These are phyloP conservation scores for Spodoptera exigua DNA, from an alignment of 2,888 invertebrate species.

Conservation along the genomic window DNA sequence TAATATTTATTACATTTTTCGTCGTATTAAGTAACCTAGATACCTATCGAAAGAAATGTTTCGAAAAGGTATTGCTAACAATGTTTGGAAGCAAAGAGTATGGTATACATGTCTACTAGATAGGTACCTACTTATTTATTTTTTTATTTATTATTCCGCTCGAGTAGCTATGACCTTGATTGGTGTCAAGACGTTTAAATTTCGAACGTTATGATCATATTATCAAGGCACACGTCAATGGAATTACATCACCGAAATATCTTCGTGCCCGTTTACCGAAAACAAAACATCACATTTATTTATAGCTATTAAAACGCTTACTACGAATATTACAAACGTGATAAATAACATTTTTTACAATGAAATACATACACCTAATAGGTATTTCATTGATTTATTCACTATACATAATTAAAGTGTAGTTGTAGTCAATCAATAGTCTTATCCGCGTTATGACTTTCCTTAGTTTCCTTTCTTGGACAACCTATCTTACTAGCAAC, in stretches of 20 bases:
- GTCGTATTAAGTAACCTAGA: too few species aligned
- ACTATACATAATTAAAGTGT: slow-evolving; percentile 3
- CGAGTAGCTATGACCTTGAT: slow-evolving; percentile 67
- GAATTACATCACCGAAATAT: slow-evolving; percentile 58
- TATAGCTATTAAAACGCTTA: slow-evolving; percentile 36
- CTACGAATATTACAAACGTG: slow-evolving; percentile 9
- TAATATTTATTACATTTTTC: too few species aligned
- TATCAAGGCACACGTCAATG: slow-evolving; percentile 59
- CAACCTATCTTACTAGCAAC: too few species aligned
- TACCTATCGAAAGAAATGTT: too few species aligned
- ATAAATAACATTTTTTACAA: slow-evolving; percentile 4
- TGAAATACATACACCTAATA: slow-evolving; percentile 2
- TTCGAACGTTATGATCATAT: slow-evolving; percentile 58
- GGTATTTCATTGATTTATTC: too few species aligned
- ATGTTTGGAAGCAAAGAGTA: slow-evolving; percentile 14
- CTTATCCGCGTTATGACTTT: slow-evolving; percentile 20
- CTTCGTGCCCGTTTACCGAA: slow-evolving; percentile 12
- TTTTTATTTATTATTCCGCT: slow-evolving; percentile 57
- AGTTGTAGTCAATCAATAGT: too few species aligned
- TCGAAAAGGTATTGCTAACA: too few species aligned
- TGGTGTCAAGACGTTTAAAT: slow-evolving; percentile 57
- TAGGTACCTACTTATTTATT: slow-evolving; percentile 26
- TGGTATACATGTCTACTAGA: too few species aligned
- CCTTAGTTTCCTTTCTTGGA: background rate
- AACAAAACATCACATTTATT: slow-evolving; percentile 55